Evolutionary conservation across 2,113 vertebrate species (phyloP), one percentile per base, ranked within the genome.

Genomic region (Nothoprocta pentlandii): DNA sequence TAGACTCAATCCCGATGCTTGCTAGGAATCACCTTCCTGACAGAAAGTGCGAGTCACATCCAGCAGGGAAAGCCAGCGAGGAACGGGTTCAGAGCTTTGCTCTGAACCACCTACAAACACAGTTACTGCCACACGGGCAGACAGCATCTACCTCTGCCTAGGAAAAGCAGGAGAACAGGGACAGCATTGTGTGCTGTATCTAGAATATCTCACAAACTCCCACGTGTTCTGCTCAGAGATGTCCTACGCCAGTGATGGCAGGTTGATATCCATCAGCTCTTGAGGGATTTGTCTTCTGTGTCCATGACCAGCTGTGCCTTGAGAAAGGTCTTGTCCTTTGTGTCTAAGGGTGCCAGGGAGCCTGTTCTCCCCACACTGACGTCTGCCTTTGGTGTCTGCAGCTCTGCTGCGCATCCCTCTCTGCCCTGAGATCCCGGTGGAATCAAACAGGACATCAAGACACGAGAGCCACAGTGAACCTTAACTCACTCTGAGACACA

Each of bases 21-120:
- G n/a, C 39, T 28, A 14, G 39, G 42, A 53, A 76, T 16, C 22
- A 22, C 25, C 1, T 1, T 14, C 3, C 0, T 1, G 44, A 59
- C 30, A 0, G 0, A 53, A 51, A 56, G 30, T 1, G 5, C 17
- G 7, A 25, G 42, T 61, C 42, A n/a, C 0, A 26, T 62, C 64
- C 46, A 68, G 59, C 39, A 62, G 22, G 0, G 4, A 75, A 62
- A 49, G 16, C 11, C 44, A 61, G 44, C 49, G 16, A 51, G 16
- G 17, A 70, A n/a, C 8, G 34, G 34, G 34, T 34, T 34, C 34
- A 34, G 34, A 34, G 15, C 10, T 14, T 64, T 67, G 58, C 32
- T 80, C 58, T 3, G 23, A 64, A 32, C 15, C 51, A 28, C 70
- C 62, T 39, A 34, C 23, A 81, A 87, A 36, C 20, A 71, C 39